A percentile compares a stretch with the other conserved stretches of the same genome.
Evolutionary conservation across 2,113 vertebrate species (phyloP).

Genomic region (Lucifuga dentata): DNA sequence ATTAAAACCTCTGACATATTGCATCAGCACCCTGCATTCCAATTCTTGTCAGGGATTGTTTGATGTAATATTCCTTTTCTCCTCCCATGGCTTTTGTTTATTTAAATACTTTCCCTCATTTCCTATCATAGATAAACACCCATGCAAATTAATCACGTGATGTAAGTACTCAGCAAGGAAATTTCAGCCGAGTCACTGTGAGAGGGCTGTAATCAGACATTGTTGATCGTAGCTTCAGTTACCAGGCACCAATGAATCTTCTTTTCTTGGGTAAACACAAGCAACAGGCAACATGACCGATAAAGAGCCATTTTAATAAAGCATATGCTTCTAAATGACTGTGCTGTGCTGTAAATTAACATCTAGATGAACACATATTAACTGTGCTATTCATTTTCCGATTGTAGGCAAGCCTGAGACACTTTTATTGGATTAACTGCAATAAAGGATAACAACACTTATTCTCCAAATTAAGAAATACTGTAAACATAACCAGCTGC

Average conservation of each 20-base stretch:
- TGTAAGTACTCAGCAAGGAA: background rate
- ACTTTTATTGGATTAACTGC: background rate
- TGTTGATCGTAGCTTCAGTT: conserved; percentile 16
- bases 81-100: background rate
- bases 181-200: conserved; percentile 18
- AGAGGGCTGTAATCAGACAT: background rate
- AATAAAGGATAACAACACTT: background rate
- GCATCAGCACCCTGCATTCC: no score
- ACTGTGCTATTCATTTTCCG: background rate
- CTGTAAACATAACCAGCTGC: background rate
- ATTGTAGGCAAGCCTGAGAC: background rate
- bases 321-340: background rate
- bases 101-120: conserved; percentile 4
- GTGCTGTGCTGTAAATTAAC: no score
- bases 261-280: conserved; percentile 31
- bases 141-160: conserved; percentile 31
- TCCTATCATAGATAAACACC: background rate
- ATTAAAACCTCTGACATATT: no score
- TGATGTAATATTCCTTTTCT: background rate
- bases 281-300: background rate
- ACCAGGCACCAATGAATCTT: background rate
- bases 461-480: conserved; percentile 21
- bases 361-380: no score
- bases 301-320: background rate
- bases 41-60: background rate